Evolutionary conservation across 2,888 invertebrate genomes (phyloP).

Genomic region (Rhagium mordax): DNA sequence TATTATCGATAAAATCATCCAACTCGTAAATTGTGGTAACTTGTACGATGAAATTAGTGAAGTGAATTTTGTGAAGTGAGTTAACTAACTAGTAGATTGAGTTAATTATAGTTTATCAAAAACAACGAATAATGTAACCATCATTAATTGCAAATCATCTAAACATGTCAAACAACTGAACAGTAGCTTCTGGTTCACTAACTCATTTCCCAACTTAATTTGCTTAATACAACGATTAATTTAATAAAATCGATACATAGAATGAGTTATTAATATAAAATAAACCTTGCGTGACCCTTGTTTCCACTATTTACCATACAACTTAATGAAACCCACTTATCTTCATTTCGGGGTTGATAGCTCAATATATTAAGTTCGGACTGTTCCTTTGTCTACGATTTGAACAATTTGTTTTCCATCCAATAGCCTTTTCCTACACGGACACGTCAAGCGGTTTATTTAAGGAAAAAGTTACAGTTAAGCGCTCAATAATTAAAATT

Average conservation of each 20-base stretch:
- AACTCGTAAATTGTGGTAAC: not conserved
- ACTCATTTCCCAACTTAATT: not conserved
- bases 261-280: constrained; percentile 13
- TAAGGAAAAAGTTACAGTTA: not conserved
- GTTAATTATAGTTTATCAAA: not conserved
- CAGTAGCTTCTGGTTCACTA: not conserved
- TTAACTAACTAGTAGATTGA: not conserved
- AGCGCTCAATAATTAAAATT: not conserved
- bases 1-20: not conserved
- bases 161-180: not conserved
- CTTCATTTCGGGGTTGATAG: not conserved
- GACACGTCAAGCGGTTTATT: not conserved
- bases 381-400: not conserved
- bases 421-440: not conserved
- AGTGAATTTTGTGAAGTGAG: not conserved
- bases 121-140: not conserved
- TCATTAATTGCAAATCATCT: constrained; percentile 2
- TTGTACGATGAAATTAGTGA: not conserved
- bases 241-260: constrained; percentile 8
- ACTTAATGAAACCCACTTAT: constrained; percentile 6
- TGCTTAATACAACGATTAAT: constrained; percentile 5
- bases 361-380: not conserved
- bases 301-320: not conserved
- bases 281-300: constrained; percentile 16
- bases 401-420: not conserved